phyloP scores from a whole-genome alignment of 2,113 vertebrate species.

The Myotis davidii region DNA sequence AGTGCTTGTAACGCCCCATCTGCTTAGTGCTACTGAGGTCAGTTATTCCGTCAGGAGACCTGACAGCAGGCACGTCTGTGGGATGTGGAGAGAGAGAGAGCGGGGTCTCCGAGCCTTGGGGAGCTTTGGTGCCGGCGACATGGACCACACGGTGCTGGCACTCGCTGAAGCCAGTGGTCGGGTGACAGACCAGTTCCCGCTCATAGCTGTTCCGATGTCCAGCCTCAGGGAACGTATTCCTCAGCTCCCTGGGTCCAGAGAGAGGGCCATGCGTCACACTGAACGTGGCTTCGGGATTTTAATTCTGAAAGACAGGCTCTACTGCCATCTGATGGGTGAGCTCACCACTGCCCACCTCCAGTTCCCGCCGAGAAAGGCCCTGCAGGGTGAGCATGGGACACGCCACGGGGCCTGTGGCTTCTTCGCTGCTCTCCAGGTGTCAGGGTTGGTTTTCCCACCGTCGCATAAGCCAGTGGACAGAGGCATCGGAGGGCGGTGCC shows the following conservation, averaged over 20 bases:
- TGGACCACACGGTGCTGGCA: not conserved
- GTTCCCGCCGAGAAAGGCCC: not conserved
- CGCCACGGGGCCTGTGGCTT: not conserved
- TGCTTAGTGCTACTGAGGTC: not conserved
- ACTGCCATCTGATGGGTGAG: not conserved
- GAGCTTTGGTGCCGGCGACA: not conserved
- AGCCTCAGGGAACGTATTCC: not conserved
- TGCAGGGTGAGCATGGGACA: not conserved
- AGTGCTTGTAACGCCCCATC: not conserved
- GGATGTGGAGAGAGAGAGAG: not conserved
- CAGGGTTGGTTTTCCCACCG: not conserved
- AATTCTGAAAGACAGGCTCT: conserved; percentile 5
- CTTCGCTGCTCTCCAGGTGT: not conserved
- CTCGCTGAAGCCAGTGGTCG: no score
- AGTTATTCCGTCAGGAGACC: not conserved
- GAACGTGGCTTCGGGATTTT: not conserved
- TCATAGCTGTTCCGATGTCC: not conserved
- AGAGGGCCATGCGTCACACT: not conserved
- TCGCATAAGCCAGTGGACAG: not conserved
- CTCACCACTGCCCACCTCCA: not conserved
- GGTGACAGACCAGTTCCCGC: not conserved
- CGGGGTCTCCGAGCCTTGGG: no score
- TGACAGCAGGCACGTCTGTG: not conserved
- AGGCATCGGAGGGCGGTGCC: not conserved
- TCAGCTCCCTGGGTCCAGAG: not conserved